Percentiles rank a stretch among this genome's conserved stretches.
Conservation (phyloP, 2,113 vertebrate species). For the Solea solea region DNA sequence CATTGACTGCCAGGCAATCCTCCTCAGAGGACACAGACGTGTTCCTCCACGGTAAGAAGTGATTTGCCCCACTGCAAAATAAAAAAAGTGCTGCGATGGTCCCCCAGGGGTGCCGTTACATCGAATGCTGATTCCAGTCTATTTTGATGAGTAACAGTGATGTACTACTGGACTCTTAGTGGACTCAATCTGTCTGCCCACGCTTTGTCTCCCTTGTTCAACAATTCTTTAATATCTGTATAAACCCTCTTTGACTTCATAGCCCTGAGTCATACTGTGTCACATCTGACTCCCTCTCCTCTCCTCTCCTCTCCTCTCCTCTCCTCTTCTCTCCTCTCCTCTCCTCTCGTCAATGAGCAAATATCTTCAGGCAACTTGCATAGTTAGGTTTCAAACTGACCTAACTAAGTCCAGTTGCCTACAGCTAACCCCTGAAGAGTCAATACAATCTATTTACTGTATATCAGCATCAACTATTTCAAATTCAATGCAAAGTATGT, state of each 20-base stretch:
- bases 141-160: conserved; percentile 37
- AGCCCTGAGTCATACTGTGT: conserved; percentile 72
- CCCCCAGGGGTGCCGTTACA: conserved; percentile 7
- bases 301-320: conserved; percentile 29
- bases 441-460: no score
- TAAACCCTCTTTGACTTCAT: conserved; percentile 68
- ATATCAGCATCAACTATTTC: no score
- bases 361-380: no score
- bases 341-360: background rate
- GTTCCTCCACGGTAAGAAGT: background rate
- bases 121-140: conserved; percentile 26
- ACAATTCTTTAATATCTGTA: conserved; percentile 72
- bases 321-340: conserved; percentile 11
- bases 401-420: no score
- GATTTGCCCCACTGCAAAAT: conserved; percentile 9
- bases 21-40: conserved; percentile 7
- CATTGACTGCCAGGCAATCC: conserved; percentile 6
- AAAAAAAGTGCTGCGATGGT: conserved; percentile 8
- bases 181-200: conserved; percentile 55
- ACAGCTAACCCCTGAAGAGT: no score
- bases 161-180: conserved; percentile 30
- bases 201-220: conserved; percentile 54
- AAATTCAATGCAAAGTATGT: no score
- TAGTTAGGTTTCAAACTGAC: no score
- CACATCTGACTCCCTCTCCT: conserved; percentile 42